Base-by-base conservation (phyloP, 2,797 vertebrate species). In the Perodicticus potto region DNA sequence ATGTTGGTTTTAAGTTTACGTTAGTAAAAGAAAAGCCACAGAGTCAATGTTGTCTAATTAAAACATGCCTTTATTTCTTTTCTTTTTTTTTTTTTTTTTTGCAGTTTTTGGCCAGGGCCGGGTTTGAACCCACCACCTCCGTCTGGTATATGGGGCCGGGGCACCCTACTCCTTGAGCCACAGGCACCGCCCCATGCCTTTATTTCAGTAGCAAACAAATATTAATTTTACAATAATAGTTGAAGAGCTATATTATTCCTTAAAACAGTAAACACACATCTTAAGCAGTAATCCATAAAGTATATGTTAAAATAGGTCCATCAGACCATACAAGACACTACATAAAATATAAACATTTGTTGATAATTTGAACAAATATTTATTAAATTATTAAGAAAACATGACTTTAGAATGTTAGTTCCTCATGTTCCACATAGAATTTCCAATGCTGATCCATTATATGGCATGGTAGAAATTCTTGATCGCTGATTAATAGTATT, bases 391-490 rank as follows among this genome's bases (percentile, higher is more conserved):
- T 27, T 73, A 96, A 69, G 55, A 77, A 70, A 61, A 83, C 57
- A 91, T 87, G 77, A 73, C 25, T 57, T 98, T 85, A 98, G 97
- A 98, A 98, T 55, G 96, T 97, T 90, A 98, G 98, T 40, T 93
- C 97, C 67, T 99, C 97, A 92, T 96, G 98, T 14, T 97, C 96
- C 63, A 96, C 87, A 85, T 99, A 98, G 81, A 98, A 98, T 92
- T 97, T 98, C 99, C 99, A 99, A 85, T 99, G 96, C 61, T 94
- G 89, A 93, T 99, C 99, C 98, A 99, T 98, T 49, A 98, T 4
- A 72, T 98, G 96, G 27, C 96, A 98, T 0, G 99, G 99, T 20
- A 99, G 95, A 92, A 99, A 98, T 96, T 99, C 99, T 43, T 99
- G 98, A 90, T 99, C 96, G 8, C 74, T 87, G 84, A 99, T 97